phyloP scores from a whole-genome alignment of 2,113 vertebrate genomes.

The Heterocephalus glaber region DNA sequence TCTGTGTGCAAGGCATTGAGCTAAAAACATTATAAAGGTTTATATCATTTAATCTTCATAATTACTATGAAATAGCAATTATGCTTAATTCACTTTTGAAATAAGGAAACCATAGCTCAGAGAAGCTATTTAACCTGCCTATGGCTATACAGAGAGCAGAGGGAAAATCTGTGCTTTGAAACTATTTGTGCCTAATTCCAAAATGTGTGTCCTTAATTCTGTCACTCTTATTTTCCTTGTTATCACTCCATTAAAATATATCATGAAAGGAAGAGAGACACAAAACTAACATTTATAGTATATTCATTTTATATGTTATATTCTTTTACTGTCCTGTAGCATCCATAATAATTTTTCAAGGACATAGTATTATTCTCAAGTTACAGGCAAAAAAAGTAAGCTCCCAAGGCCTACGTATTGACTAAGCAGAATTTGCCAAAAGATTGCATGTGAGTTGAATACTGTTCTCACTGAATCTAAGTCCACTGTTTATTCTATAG shows the following conservation, averaged over 20 bases:
- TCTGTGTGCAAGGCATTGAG: not conserved
- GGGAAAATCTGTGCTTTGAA: not conserved
- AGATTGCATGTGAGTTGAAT: not conserved
- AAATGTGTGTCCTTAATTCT: not conserved
- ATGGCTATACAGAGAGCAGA: not conserved
- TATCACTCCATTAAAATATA: not conserved
- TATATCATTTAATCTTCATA: not conserved
- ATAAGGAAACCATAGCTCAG: not conserved
- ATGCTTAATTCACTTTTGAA: not conserved
- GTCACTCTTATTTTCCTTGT: not conserved
- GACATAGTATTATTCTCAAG: not conserved
- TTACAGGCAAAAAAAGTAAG: not conserved
- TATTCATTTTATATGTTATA: not conserved
- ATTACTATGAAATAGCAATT: not conserved
- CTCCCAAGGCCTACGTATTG: not conserved
- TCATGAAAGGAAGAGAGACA: not conserved
- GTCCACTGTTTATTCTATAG: not conserved
- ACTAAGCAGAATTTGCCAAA: not conserved
- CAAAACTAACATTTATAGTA: not conserved
- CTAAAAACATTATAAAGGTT: not conserved
- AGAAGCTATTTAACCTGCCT: not conserved
- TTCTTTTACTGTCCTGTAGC: not conserved
- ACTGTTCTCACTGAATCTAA: not conserved
- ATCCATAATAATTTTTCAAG: not conserved
- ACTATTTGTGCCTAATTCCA: not conserved